A percentile compares a stretch with the other conserved stretches of the same genome.
These are phyloP conservation scores for Drosophila sp. DNA, from an alignment of 1,140 invertebrate genomes.

Conservation along the genomic window DNA sequence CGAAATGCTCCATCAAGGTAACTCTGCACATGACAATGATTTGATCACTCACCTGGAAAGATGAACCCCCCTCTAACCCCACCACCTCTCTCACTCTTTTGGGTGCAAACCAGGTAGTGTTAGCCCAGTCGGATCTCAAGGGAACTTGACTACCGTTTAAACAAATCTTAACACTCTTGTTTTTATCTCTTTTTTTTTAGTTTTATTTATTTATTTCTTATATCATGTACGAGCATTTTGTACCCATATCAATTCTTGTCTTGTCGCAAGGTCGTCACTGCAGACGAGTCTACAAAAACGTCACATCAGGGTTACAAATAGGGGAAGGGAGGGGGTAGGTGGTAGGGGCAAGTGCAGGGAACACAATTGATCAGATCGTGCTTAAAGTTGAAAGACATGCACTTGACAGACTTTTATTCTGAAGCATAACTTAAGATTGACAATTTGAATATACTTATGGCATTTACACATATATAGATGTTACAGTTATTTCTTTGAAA, in stretches of 20 bases:
- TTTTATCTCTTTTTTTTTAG: background rate
- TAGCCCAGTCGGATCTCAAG: constrained; percentile 3
- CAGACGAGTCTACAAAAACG: constrained; percentile 2
- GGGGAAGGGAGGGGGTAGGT: too few species aligned
- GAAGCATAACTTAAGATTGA: too few species aligned
- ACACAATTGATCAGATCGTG: background rate
- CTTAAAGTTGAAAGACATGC: background rate
- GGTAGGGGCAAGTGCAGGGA: constrained; percentile 3
- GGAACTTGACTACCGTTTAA: constrained; percentile 22
- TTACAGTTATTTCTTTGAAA: too few species aligned
- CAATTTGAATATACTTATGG: too few species aligned
- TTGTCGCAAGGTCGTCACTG: constrained; percentile 28
- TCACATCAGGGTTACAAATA: constrained; percentile 12
- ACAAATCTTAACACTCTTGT: constrained; percentile 13
- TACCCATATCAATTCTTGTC: constrained; percentile 43
- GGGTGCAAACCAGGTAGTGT: constrained; percentile 8
- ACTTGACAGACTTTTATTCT: background rate
- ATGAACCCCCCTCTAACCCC: background rate
- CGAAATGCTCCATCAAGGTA: constrained; percentile 26
- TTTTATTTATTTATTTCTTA: too few species aligned
- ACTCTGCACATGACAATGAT: constrained; percentile 32
- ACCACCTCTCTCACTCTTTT: background rate
- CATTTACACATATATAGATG: too few species aligned
- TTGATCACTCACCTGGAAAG: constrained; percentile 17
- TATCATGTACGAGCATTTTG: too few species aligned